A percentile compares a stretch with the other conserved stretches of the same genome.
phyloP scores from a whole-genome alignment of 35 echinoderm and acorn worm species.

The Acanthaster planci region DNA sequence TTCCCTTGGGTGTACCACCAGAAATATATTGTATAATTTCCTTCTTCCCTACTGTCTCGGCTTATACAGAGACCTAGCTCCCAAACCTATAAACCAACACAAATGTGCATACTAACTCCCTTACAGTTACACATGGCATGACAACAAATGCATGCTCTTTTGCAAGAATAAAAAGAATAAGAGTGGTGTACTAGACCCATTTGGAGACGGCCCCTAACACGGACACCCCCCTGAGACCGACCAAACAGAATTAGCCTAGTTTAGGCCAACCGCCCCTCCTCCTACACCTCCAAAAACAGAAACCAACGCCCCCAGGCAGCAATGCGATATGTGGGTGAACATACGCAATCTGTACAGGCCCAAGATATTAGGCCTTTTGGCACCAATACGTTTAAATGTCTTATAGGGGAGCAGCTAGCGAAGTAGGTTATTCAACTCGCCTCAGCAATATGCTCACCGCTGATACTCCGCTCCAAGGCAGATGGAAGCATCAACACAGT shows the following conservation, averaged over 20 bases:
- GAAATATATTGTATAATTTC: too few species aligned
- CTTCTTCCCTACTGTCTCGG: too few species aligned
- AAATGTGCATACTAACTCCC: too few species aligned
- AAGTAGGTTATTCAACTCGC: constrained; percentile 29
- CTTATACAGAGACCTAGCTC: too few species aligned
- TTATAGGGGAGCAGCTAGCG: background rate
- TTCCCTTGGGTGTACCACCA: too few species aligned
- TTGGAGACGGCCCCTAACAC: constrained; percentile 8
- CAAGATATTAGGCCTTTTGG: constrained; percentile 12
- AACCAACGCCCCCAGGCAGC: constrained; percentile 1
- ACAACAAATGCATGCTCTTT: too few species aligned
- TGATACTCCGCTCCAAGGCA: constrained; percentile 3
- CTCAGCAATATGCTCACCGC: background rate
- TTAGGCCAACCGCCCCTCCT: constrained; percentile 6
- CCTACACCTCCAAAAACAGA: constrained; percentile 6
- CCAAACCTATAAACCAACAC: too few species aligned
- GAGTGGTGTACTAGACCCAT: background rate
- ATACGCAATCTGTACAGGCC: constrained; percentile 15
- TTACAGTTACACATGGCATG: too few species aligned
- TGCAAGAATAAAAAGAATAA: too few species aligned
- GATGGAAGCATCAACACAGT: background rate
- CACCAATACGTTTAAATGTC: constrained; percentile 15
- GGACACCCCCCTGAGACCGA: constrained; percentile 24
- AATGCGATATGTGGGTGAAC: constrained; percentile 26
- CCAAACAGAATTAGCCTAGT: constrained; percentile 33